Evolutionary conservation across 2,888 invertebrate species (phyloP).

Genomic region (Drosophila prostipennis): DNA sequence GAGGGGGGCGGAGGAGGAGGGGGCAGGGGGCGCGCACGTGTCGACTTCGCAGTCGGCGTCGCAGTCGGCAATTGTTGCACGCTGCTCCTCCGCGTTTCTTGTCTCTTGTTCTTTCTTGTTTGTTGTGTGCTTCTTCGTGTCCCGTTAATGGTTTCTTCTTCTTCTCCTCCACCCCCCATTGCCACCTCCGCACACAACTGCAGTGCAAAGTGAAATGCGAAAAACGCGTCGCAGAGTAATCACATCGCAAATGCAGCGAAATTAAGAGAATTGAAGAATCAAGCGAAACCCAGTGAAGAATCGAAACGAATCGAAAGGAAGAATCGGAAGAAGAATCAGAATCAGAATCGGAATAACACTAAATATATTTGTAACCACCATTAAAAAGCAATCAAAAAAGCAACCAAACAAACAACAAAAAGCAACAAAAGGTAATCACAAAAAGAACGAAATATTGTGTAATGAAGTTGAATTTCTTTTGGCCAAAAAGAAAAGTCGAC

Average conservation of each 20-base stretch:
- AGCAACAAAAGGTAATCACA: conserved; percentile 46
- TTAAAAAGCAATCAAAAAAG: conserved; percentile 38
- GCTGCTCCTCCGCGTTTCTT: conserved; percentile 32
- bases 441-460: conserved; percentile 71
- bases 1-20: conserved; percentile 16
- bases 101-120: conserved; percentile 35
- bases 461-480: conserved; percentile 69
- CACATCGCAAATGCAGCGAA: conserved; percentile 28
- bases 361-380: conserved; percentile 35
- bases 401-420: conserved; percentile 29
- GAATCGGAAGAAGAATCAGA: conserved; percentile 17
- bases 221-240: conserved; percentile 54
- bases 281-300: conserved; percentile 12
- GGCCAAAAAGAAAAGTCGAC: background rate
- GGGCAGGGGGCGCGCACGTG: conserved; percentile 35
- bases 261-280: conserved; percentile 40
- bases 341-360: conserved; percentile 28
- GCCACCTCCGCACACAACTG: conserved; percentile 11
- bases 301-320: conserved; percentile 6
- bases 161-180: background rate
- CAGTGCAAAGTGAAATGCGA: conserved; percentile 69
- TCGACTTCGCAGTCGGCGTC: conserved; percentile 10
- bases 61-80: conserved; percentile 70
- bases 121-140: conserved; percentile 49
- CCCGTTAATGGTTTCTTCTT: conserved; percentile 17